phyloP scores from a whole-genome alignment of 2,113 vertebrate genomes.

The Blennius ocellaris region DNA sequence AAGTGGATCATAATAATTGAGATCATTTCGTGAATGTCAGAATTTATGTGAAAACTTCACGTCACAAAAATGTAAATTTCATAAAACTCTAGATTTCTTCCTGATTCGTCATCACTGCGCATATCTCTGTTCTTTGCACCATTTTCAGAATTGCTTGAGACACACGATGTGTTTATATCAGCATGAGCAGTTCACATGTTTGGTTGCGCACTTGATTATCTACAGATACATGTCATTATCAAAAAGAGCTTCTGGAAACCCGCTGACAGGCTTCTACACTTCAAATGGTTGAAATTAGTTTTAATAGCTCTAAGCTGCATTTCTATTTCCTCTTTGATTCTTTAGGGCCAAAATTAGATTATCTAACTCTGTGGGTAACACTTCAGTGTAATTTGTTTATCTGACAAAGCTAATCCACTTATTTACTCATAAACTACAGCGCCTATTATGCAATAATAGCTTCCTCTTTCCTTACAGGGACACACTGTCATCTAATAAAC shows the following conservation, averaged over 20 bases:
- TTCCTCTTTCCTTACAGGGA: constrained; percentile 74
- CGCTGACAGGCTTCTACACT: constrained; percentile 9
- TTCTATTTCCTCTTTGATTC: constrained; percentile 17
- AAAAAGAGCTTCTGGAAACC: constrained; percentile 1
- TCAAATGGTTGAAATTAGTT: constrained; percentile 1
- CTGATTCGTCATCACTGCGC: too few species aligned
- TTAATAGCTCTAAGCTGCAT: not conserved
- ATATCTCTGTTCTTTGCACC: too few species aligned
- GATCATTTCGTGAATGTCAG: too few species aligned
- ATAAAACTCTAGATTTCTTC: too few species aligned
- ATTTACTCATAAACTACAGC: constrained; percentile 59
- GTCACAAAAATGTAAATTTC: too few species aligned
- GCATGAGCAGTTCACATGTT: not conserved
- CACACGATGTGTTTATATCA: not conserved
- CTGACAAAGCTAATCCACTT: constrained; percentile 70
- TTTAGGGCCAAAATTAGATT: constrained; percentile 31
- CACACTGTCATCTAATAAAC: constrained; percentile 48
- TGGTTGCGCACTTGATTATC: too few species aligned
- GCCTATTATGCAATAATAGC: constrained; percentile 70
- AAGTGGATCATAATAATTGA: too few species aligned
- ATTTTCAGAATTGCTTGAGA: too few species aligned
- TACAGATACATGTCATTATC: too few species aligned
- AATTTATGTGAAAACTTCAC: too few species aligned
- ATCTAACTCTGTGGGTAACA: constrained; percentile 60
- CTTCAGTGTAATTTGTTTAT: constrained; percentile 74